phyloP scores from a whole-genome alignment of 2,888 invertebrate genomes.

The Yponomeuta plumbellus region DNA sequence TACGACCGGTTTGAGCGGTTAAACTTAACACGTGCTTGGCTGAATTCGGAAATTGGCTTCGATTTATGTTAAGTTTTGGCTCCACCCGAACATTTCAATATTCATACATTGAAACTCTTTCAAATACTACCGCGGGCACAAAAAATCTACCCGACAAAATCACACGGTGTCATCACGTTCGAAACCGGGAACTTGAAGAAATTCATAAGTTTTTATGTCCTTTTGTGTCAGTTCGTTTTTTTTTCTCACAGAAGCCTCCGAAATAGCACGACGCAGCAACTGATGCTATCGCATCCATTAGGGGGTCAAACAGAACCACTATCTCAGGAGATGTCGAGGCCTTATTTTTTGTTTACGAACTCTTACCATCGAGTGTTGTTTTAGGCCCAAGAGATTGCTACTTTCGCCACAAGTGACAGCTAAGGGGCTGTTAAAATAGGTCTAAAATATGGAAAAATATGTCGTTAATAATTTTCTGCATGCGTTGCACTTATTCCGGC shows the following conservation, averaged over 20 bases:
- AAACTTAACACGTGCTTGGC: not conserved
- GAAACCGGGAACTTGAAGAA: constrained; percentile 59
- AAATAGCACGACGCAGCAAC: constrained; percentile 67
- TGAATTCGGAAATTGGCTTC: not conserved
- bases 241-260: constrained; percentile 72
- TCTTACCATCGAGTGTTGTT: constrained; percentile 51
- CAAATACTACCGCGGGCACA: not conserved
- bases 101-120: not conserved
- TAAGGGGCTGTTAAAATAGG: not conserved
- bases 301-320: constrained; percentile 47
- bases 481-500: constrained; percentile 11
- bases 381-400: constrained; percentile 39
- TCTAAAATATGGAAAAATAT: constrained; percentile 6
- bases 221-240: constrained; percentile 46
- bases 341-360: constrained; percentile 61
- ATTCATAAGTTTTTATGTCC: constrained; percentile 62
- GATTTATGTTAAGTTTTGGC: not conserved
- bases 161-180: constrained; percentile 66
- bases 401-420: constrained; percentile 25
- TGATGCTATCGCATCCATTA: constrained; percentile 70
- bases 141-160: constrained; percentile 38
- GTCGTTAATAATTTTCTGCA: constrained; percentile 17
- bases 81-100: not conserved
- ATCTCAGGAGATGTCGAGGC: constrained; percentile 58
- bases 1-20: not conserved